These are phyloP conservation scores for Auanema sp. DNA, from an alignment of 2,888 invertebrate species.

Conservation along the genomic window DNA sequence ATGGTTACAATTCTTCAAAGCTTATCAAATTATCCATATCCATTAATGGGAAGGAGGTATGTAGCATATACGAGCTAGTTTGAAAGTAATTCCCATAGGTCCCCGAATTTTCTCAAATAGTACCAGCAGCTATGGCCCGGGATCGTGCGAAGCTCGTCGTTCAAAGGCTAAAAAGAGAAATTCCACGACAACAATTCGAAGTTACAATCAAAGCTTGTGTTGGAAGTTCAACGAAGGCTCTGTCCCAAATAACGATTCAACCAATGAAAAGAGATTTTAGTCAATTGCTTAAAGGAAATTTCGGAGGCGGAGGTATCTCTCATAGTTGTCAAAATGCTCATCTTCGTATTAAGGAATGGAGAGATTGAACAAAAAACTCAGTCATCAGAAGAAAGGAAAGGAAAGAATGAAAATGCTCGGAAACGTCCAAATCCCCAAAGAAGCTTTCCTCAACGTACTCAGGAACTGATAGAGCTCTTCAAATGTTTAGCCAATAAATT, in stretches of 20 bases:
- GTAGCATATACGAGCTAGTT: neutral
- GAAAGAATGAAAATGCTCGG: constrained; percentile 88
- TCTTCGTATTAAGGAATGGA: constrained; percentile 46
- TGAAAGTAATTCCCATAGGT: constrained; percentile 18
- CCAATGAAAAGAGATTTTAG: constrained; percentile 59
- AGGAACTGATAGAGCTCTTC: constrained; percentile 30
- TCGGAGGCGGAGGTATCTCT: constrained; percentile 41
- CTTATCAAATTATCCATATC: constrained; percentile 80
- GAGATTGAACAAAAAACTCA: constrained; percentile 82
- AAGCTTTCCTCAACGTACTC: constrained; percentile 78
- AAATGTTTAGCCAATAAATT: no score
- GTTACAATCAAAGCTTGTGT: constrained; percentile 42
- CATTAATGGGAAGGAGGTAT: constrained; percentile 71
- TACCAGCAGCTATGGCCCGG: constrained; percentile 48
- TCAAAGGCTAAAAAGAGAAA: constrained; percentile 51
- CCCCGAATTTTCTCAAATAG: constrained; percentile 56
- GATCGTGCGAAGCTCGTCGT: constrained; percentile 52
- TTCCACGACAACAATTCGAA: constrained; percentile 60
- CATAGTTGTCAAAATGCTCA: neutral
- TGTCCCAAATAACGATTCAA: constrained; percentile 49
- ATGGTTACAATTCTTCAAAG: constrained; percentile 77
- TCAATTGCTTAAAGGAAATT: constrained; percentile 55
- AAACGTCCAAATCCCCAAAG: constrained; percentile 85
- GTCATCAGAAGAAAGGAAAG: constrained; percentile 89
- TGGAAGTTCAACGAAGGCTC: constrained; percentile 52